Percentiles rank a stretch among this genome's conserved stretches.
Conservation (phyloP, 2,113 vertebrate species). For the Ceyx margarethae region DNA sequence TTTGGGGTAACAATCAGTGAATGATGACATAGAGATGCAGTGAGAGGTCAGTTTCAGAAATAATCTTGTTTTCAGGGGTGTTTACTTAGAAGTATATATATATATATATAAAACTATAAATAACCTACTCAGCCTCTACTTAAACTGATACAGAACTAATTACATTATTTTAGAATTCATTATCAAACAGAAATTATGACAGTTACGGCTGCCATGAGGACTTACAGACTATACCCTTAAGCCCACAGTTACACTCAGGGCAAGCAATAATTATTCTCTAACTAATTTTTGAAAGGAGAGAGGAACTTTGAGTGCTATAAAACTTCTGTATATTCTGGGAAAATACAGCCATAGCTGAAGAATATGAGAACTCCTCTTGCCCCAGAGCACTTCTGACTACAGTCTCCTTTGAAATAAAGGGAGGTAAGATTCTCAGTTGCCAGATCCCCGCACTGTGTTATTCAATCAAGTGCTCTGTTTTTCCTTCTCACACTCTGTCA, state of each 20-base stretch:
- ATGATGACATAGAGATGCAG: background rate
- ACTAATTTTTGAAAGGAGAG: rapidly evolving
- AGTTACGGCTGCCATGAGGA: background rate
- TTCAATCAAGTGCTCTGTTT: background rate
- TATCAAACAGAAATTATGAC: background rate
- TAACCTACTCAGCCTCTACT: background rate
- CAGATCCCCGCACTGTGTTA: no score
- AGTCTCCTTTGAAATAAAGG: background rate
- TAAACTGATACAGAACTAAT: background rate
- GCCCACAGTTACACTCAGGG: background rate
- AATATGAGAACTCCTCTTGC: background rate
- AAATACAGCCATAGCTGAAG: background rate
- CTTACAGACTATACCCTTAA: background rate
- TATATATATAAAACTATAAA: background rate
- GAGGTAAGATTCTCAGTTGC: background rate
- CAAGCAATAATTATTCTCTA: background rate
- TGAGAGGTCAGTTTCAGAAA: background rate
- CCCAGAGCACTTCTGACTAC: background rate
- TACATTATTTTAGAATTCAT: background rate
- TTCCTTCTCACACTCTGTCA: background rate
- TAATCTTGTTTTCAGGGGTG: background rate
- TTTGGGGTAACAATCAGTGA: background rate
- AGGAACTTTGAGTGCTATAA: background rate
- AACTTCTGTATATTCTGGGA: background rate
- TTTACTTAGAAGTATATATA: background rate